These are phyloP conservation scores for Sitodiplosis mosellana DNA, from an alignment of 1,140 invertebrate genomes.

Conservation along the genomic window DNA sequence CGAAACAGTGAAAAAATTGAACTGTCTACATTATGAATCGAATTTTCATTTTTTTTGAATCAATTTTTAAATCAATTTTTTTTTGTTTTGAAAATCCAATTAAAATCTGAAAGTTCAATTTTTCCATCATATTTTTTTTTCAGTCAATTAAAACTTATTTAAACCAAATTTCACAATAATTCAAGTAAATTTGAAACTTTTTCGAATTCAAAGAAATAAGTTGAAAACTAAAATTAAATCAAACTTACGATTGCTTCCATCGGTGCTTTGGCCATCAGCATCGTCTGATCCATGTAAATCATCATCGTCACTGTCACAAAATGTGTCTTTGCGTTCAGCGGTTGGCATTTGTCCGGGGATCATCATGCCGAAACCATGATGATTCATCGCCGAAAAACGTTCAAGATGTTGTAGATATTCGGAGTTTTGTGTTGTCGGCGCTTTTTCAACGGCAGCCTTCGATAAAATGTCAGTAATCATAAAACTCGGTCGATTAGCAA, in stretches of 20 bases:
- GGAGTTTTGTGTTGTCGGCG: background rate
- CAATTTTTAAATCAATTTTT: too few relatives aligned
- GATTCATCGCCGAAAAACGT: too few relatives aligned
- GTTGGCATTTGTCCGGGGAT: too few relatives aligned
- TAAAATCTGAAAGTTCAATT: background rate
- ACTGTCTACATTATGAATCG: too few relatives aligned
- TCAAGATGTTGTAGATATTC: background rate
- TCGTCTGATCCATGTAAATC: background rate
- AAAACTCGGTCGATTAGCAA: background rate
- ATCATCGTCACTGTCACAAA: background rate
- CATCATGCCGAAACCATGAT: too few relatives aligned
- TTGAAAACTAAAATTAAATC: too few relatives aligned
- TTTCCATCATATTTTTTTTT: background rate
- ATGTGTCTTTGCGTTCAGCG: too few relatives aligned
- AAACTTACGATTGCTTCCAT: background rate
- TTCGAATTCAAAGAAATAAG: too few relatives aligned
- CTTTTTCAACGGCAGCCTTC: background rate
- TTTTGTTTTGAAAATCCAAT: too few relatives aligned
- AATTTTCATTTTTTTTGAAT: too few relatives aligned
- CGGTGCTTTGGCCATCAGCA: background rate
- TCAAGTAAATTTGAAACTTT: background rate
- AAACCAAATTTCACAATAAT: background rate
- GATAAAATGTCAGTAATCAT: conserved; percentile 1
- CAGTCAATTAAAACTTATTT: background rate
- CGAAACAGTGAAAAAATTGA: background rate